A percentile compares a stretch with the other conserved stretches of the same genome.
phyloP scores from a whole-genome alignment of 2,113 vertebrate species.

The Hypanus sabinus region DNA sequence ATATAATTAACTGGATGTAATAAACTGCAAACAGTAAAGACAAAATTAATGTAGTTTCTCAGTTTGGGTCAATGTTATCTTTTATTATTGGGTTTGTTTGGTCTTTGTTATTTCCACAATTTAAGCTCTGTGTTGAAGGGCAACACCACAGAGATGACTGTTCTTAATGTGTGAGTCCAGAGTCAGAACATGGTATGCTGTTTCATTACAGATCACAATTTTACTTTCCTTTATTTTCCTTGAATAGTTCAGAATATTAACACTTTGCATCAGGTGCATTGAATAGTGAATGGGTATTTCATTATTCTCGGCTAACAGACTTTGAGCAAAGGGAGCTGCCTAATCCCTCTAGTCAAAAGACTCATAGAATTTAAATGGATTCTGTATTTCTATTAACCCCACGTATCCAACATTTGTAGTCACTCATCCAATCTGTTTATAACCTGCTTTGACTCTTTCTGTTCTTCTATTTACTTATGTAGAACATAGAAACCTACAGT shows the following conservation, averaged over 20 bases:
- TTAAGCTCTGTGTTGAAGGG: not conserved
- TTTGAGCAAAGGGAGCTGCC: not conserved
- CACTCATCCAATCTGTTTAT: no score
- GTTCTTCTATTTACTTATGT: no score
- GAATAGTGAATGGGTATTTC: not conserved
- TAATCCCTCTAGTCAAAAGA: no score
- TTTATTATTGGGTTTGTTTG: not conserved
- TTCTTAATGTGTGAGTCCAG: not conserved
- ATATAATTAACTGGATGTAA: not conserved
- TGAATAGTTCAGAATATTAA: not conserved
- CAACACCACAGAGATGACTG: not conserved
- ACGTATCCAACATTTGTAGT: no score
- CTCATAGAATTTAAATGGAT: no score
- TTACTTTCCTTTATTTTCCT: not conserved
- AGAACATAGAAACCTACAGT: no score
- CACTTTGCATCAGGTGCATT: not conserved
- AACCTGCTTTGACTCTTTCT: no score
- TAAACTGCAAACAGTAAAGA: not conserved
- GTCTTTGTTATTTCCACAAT: not conserved
- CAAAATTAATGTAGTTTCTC: not conserved
- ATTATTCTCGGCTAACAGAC: not conserved
- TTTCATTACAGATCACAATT: not conserved
- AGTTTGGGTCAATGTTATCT: not conserved
- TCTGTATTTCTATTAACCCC: no score
- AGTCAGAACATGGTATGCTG: not conserved